These are phyloP conservation scores for Cantharis lateralis DNA, from an alignment of 2,888 invertebrate genomes.

Conservation along the genomic window DNA sequence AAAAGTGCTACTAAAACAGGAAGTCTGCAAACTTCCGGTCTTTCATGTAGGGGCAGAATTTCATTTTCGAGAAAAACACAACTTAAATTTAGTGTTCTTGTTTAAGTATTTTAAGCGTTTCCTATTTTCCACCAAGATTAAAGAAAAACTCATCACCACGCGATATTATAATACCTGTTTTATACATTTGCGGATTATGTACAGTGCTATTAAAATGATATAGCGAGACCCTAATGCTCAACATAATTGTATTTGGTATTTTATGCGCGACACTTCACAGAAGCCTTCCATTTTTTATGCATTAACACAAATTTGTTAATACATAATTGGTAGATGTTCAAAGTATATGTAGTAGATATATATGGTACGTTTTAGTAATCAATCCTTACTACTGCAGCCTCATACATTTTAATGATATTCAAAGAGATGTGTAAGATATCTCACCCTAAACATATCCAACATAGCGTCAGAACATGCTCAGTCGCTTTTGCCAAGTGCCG, in stretches of 20 bases:
- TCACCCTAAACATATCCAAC: conserved; percentile 35
- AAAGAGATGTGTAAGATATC: conserved; percentile 39
- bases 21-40: conserved; percentile 29
- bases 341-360: neutral
- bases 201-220: conserved; percentile 47
- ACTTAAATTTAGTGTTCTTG: conserved; percentile 52
- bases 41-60: conserved; percentile 42
- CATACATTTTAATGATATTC: conserved; percentile 40
- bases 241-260: conserved; percentile 44
- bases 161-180: conserved; percentile 55
- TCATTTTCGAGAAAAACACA: conserved; percentile 53
- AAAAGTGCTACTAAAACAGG: conserved; percentile 31
- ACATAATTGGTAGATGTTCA: conserved; percentile 19
- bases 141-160: conserved; percentile 55
- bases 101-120: conserved; percentile 34
- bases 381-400: conserved; percentile 27
- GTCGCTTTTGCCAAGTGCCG: conserved; percentile 35
- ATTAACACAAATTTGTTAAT: conserved; percentile 23
- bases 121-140: conserved; percentile 47
- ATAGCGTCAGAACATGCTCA: conserved; percentile 34
- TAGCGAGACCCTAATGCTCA: conserved; percentile 46
- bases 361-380: conserved; percentile 19
- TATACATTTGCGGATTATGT: conserved; percentile 53
- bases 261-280: conserved; percentile 23
- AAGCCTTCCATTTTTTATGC: conserved; percentile 22